These are phyloP conservation scores for Venustoraphidia nigricollis DNA, from an alignment of 2,888 invertebrate species.

Conservation along the genomic window DNA sequence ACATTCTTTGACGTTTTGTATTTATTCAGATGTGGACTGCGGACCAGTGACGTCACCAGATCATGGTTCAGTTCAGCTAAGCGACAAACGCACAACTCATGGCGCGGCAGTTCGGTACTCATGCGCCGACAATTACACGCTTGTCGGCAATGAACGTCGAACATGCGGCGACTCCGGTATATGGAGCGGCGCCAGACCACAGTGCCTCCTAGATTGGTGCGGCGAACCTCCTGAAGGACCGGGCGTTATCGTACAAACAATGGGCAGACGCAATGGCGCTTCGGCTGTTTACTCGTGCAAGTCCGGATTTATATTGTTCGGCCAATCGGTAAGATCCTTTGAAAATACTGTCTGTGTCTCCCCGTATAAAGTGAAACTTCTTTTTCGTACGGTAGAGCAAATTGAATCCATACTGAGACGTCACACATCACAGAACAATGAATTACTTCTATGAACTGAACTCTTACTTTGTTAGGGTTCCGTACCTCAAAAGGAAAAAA, in stretches of 20 bases:
- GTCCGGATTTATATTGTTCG: constrained; percentile 70
- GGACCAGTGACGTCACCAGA: constrained; percentile 50
- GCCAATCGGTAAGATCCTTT: constrained; percentile 48
- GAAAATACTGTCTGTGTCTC: too few relatives aligned
- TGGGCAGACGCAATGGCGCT: constrained; percentile 64
- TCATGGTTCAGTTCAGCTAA: constrained; percentile 53
- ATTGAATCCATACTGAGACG: too few relatives aligned
- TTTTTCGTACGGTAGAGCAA: too few relatives aligned
- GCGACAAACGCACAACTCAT: constrained; percentile 59
- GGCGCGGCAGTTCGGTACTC: constrained; percentile 61
- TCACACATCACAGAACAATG: too few relatives aligned
- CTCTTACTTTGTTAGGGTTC: too few relatives aligned
- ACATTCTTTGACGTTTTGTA: background rate
- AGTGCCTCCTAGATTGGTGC: constrained; percentile 78
- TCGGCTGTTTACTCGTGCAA: constrained; percentile 69
- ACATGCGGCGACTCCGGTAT: constrained; percentile 56
- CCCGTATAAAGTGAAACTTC: too few relatives aligned
- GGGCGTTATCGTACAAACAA: constrained; percentile 55
- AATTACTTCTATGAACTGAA: too few relatives aligned
- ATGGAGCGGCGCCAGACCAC: constrained; percentile 66
- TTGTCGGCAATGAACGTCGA: constrained; percentile 56
- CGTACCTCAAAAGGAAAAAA: too few relatives aligned
- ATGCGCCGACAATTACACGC: constrained; percentile 73
- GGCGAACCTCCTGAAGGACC: constrained; percentile 64
- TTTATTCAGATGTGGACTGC: constrained; percentile 63